phyloP scores from a whole-genome alignment of 2,888 invertebrate genomes.

The Clitarchus hookeri region DNA sequence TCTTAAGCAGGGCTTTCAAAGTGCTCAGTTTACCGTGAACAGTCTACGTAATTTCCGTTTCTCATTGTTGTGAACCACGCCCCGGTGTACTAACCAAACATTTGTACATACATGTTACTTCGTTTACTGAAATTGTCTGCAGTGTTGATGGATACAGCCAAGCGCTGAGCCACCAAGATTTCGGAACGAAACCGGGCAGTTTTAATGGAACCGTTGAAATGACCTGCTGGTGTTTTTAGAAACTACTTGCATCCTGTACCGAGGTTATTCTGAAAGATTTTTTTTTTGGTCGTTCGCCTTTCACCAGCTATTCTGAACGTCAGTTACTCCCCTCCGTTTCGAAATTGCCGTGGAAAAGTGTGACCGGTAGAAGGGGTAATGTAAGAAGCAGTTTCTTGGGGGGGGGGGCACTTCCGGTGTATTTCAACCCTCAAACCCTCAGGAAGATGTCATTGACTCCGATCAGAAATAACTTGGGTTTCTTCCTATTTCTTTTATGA shows the following conservation, averaged over 20 bases:
- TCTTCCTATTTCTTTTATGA: neutral
- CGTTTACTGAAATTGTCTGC: no score
- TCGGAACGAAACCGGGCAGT: no score
- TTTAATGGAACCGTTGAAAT: no score
- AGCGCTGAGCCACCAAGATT: no score
- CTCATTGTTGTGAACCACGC: no score
- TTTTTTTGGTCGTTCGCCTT: neutral
- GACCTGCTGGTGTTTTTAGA: neutral
- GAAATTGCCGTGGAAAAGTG: constrained; percentile 14
- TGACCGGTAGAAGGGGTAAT: neutral
- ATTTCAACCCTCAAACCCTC: neutral
- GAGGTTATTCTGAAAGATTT: neutral
- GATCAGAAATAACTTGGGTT: neutral
- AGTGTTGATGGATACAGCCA: no score
- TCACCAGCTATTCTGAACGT: neutral
- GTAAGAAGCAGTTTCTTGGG: neutral
- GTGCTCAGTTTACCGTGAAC: no score
- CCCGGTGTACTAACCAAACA: no score
- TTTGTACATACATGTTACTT: no score
- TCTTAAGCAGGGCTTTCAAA: no score
- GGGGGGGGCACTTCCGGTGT: neutral
- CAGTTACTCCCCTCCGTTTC: neutral
- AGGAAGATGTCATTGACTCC: neutral
- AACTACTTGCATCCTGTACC: neutral
- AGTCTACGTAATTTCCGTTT: no score